Evolutionary conservation across 2,888 invertebrate species (phyloP).

Genomic region (Drepanosiphum platanoidis): DNA sequence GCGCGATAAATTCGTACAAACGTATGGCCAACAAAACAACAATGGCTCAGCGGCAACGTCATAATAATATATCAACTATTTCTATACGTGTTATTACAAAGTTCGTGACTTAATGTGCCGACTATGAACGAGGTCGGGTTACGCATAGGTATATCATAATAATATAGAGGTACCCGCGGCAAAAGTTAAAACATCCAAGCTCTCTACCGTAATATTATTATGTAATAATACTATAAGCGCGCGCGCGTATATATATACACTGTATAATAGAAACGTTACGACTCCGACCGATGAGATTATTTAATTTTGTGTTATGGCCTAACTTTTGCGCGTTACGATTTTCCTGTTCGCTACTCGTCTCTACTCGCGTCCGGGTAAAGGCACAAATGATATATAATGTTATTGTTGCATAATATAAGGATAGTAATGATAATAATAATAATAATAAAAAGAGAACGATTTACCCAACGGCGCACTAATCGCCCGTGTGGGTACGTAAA

Average conservation of each 20-base stretch:
- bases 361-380: too few species aligned
- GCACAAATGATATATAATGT: too few species aligned
- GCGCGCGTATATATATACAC: too few species aligned
- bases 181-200: neutral
- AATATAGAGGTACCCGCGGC: neutral
- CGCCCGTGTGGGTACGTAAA: too few species aligned
- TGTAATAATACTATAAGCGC: too few species aligned
- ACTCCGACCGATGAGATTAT: neutral
- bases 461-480: neutral
- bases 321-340: neutral
- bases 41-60: neutral
- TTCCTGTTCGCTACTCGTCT: neutral
- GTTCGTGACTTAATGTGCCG: slow-evolving; percentile 15
- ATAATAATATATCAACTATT: neutral
- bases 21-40: neutral
- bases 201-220: neutral
- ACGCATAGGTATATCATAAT: too few species aligned
- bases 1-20: too few species aligned
- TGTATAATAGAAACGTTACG: neutral
- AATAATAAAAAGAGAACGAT: neutral
- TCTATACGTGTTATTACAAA: neutral
- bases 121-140: neutral
- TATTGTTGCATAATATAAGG: too few species aligned
- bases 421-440: neutral
- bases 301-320: neutral